These are phyloP conservation scores for Ophioninae sp. DNA, from an alignment of 2,888 invertebrate genomes.

Conservation along the genomic window DNA sequence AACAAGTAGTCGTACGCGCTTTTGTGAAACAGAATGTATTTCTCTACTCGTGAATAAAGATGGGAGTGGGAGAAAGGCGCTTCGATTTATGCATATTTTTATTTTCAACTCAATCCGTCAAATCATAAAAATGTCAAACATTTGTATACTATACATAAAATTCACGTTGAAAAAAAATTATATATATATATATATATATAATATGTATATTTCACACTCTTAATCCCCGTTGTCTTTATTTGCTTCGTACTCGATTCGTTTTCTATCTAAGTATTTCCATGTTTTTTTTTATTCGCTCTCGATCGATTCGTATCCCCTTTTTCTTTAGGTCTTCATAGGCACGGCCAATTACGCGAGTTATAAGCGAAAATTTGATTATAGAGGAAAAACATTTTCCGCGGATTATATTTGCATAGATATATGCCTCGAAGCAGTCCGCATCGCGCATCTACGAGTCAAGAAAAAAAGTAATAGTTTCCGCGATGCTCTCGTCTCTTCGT, in stretches of 20 bases:
- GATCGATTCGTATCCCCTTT: neutral
- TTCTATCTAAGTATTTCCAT: slow-evolving; percentile 33
- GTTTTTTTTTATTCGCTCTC: slow-evolving; percentile 19
- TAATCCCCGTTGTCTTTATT: slow-evolving; percentile 52
- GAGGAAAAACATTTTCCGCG: slow-evolving; percentile 7
- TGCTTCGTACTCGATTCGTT: slow-evolving; percentile 41
- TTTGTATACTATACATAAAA: slow-evolving; percentile 49
- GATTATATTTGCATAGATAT: neutral
- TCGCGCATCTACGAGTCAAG: slow-evolving; percentile 5
- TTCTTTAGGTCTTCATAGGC: slow-evolving; percentile 31
- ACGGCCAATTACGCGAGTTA: slow-evolving; percentile 50
- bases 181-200: neutral
- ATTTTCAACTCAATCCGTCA: slow-evolving; percentile 54
- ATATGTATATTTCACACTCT: slow-evolving; percentile 39
- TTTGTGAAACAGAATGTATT: too few species aligned
- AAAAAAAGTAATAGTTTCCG: slow-evolving; percentile 35
- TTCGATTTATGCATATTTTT: slow-evolving; percentile 47
- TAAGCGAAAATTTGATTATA: slow-evolving; percentile 43
- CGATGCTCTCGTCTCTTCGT: slow-evolving; percentile 1
- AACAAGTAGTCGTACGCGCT: too few species aligned
- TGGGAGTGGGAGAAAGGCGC: neutral
- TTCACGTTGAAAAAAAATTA: slow-evolving; percentile 44
- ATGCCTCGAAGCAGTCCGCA: slow-evolving; percentile 29
- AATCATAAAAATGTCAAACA: slow-evolving; percentile 56
- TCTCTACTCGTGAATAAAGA: neutral